Base-by-base conservation (phyloP, 2,888 invertebrate genomes). In the Alentia gelatinosa region DNA sequence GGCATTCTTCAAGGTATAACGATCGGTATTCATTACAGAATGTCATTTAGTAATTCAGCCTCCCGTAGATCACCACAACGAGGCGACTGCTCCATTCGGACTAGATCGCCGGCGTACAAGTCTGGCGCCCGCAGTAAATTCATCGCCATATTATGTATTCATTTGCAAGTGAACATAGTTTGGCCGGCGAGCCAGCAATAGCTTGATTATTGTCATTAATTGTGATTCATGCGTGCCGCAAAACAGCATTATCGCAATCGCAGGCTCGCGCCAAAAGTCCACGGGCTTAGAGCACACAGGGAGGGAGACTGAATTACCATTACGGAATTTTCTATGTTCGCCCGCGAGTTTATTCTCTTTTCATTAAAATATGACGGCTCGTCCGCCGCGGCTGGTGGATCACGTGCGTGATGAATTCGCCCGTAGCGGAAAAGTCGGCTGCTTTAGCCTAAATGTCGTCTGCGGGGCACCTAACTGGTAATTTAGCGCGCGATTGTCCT, bases 151-250 rank as follows among this genome's bases (percentile, higher is more conserved):
- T 68, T 68, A 68, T 68, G 68, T 68, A 68, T 68, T 68, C 68
- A 68, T 68, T 68, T 68, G 68, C 68, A 68, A 68, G 68, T 68
- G 68, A 68, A 68, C 68, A 68, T 68, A 68, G 68, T 68, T 68
- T 68, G 68, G 68, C 68, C 68, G 68, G n/a, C 5, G 30, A 30
- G 68, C 68, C 68, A 68, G 68, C 68, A 79, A 79, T 79, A 79
- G 79, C 35, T 79, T 79, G 79, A 79, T 37, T 79, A 79, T 79
- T 79, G 79, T 79, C 79, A 79, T 79, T 79, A 79, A 79, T 79
- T 79, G 79, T 79, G 79, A 79, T 79, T 79, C 79, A 79, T 79
- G 26, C 79, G 39, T 19, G 79, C 19, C 79, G 30, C 79, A 79
- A 79, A 79, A 79, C 79, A 79, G 79, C 79, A 79, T 68, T 68